A percentile compares a stretch with the other conserved stretches of the same genome.
phyloP scores from a whole-genome alignment of 2,113 vertebrate species.

The Actinemys pallida region DNA sequence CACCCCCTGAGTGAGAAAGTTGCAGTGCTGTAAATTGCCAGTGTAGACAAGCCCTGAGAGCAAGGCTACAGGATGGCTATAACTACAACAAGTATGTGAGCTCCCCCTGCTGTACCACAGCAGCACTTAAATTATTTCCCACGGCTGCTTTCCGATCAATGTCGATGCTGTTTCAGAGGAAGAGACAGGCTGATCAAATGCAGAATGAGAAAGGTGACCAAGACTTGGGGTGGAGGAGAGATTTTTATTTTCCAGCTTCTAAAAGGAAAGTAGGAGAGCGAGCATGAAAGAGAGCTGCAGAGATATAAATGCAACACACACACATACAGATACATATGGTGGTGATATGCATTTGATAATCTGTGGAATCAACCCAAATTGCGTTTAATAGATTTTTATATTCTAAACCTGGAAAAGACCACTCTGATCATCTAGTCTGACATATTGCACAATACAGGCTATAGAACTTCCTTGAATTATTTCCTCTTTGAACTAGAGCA shows the following conservation, averaged over 20 bases:
- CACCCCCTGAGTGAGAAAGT: too few species aligned
- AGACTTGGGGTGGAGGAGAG: neutral
- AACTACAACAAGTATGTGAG: neutral
- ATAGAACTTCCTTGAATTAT: neutral
- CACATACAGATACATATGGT: neutral
- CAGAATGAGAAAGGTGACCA: neutral
- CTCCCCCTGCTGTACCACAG: neutral
- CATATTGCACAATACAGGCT: neutral
- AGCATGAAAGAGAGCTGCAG: neutral
- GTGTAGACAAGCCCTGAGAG: neutral
- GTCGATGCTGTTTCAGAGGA: neutral
- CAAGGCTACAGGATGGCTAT: neutral
- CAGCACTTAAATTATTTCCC: neutral
- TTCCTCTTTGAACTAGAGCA: neutral
- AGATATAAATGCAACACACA: neutral
- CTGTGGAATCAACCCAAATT: neutral
- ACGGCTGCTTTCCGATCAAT: neutral
- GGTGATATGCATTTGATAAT: neutral
- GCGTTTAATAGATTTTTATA: neutral
- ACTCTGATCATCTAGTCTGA: neutral
- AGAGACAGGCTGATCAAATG: neutral
- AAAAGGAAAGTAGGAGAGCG: neutral
- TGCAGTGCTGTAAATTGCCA: too few species aligned
- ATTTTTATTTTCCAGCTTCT: neutral
- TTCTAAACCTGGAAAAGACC: neutral